These are phyloP conservation scores for Patella vulgata DNA, from an alignment of 1,140 invertebrate species.

Conservation along the genomic window DNA sequence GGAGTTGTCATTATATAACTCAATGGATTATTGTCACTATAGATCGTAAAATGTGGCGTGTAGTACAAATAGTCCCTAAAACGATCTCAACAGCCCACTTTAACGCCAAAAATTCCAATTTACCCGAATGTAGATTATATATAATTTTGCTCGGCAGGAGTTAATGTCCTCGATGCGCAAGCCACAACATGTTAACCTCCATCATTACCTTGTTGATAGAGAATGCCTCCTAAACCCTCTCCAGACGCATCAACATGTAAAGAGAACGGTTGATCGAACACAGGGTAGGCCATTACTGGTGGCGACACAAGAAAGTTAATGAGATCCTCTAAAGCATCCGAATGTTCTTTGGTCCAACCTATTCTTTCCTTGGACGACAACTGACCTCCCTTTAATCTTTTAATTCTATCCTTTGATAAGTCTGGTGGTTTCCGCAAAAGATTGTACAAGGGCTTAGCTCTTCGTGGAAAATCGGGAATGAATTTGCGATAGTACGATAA, in stretches of 20 bases:
- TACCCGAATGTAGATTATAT: slow-evolving; percentile 24
- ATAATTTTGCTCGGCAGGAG: slow-evolving; percentile 23
- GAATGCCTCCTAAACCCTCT: slow-evolving; percentile 62
- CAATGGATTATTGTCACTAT: slow-evolving; percentile 23
- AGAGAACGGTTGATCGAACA: not conserved
- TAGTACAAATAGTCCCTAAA: slow-evolving; percentile 25
- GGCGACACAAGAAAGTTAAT: slow-evolving; percentile 10
- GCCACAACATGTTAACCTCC: slow-evolving; percentile 23
- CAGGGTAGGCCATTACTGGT: slow-evolving; percentile 22
- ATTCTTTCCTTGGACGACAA: slow-evolving; percentile 7
- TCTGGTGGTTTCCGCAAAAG: slow-evolving; percentile 41
- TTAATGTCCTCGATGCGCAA: slow-evolving; percentile 34
- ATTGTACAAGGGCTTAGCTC: slow-evolving; percentile 18
- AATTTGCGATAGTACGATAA: slow-evolving; percentile 62
- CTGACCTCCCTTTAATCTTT: slow-evolving; percentile 15
- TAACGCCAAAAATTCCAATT: slow-evolving; percentile 34
- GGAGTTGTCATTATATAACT: slow-evolving; percentile 20
- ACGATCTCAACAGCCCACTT: slow-evolving; percentile 26
- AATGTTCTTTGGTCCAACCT: slow-evolving; percentile 5
- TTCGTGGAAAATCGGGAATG: slow-evolving; percentile 55
- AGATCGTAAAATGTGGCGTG: no score
- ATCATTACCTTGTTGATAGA: slow-evolving; percentile 56
- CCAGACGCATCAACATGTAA: slow-evolving; percentile 65
- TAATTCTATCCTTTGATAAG: slow-evolving; percentile 20
- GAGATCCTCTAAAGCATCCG: slow-evolving; percentile 3